Percentiles rank a stretch among this genome's conserved stretches.
Evolutionary conservation across 2,797 vertebrate genomes (phyloP).

Genomic region (Sebastes oblongus): DNA sequence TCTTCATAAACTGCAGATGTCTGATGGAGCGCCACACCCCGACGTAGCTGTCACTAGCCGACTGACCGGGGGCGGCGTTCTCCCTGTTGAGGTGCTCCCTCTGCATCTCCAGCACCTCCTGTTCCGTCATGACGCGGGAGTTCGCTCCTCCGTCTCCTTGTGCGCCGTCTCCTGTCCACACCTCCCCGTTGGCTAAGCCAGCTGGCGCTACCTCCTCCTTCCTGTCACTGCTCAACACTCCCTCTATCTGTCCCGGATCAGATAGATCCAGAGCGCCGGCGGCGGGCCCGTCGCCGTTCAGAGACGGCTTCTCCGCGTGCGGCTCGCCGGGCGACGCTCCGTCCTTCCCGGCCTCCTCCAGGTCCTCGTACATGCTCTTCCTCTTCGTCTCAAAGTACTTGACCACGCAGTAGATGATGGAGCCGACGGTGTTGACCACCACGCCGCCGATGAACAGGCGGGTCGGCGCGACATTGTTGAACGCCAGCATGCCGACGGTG

Average conservation of each 20-base stretch:
- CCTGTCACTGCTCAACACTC: not conserved
- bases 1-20: slow-evolving; percentile 88
- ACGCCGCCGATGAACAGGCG: slow-evolving; percentile 93
- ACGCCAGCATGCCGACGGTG: slow-evolving; percentile 97
- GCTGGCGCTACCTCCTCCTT: not conserved
- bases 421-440: slow-evolving; percentile 95
- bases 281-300: not conserved
- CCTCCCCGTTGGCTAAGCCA: slow-evolving; percentile 17
- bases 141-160: not conserved
- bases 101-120: slow-evolving; percentile 63
- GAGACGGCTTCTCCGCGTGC: slow-evolving; percentile 48
- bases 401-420: slow-evolving; percentile 92
- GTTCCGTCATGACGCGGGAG: slow-evolving; percentile 49
- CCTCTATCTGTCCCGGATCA: slow-evolving; percentile 38
- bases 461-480: slow-evolving; percentile 92
- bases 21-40: slow-evolving; percentile 92
- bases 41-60: slow-evolving; percentile 85
- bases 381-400: slow-evolving; percentile 91
- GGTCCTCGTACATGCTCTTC: slow-evolving; percentile 90
- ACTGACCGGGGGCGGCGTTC: slow-evolving; percentile 29
- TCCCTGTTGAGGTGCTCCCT: slow-evolving; percentile 66
- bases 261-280: not conserved
- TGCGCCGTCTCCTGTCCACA: slow-evolving; percentile 1
- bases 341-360: slow-evolving; percentile 85
- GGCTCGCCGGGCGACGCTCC: slow-evolving; percentile 67